Evolutionary conservation across 2,888 invertebrate genomes (phyloP).

Genomic region (Venustoraphidia nigricollis): DNA sequence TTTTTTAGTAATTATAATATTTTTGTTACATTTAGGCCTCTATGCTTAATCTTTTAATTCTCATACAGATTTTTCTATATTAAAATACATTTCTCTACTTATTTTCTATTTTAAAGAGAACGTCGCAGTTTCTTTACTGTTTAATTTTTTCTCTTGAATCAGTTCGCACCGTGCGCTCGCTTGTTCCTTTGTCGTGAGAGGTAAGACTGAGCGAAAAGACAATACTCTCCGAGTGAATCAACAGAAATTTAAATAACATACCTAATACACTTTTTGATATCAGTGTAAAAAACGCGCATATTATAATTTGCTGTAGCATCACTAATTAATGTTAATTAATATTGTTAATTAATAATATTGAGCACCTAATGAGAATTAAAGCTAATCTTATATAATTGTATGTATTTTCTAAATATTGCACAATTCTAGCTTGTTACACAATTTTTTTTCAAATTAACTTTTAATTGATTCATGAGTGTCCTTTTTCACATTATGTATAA

Average conservation of each 20-base stretch:
- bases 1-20: slow-evolving; percentile 1
- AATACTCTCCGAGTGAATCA: slow-evolving; percentile 2
- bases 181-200: no score
- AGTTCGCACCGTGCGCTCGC: no score
- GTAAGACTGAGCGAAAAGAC: no score
- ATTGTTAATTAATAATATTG: slow-evolving; percentile 22
- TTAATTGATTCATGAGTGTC: background rate
- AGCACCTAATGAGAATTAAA: slow-evolving; percentile 31
- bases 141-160: no score
- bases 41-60: slow-evolving; percentile 6
- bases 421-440: slow-evolving; percentile 16
- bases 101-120: slow-evolving; percentile 5
- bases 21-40: slow-evolving; percentile 11
- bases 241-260: background rate
- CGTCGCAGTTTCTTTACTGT: background rate
- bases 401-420: slow-evolving; percentile 28
- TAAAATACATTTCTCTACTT: slow-evolving; percentile 12
- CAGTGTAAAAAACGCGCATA: slow-evolving; percentile 6
- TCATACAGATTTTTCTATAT: slow-evolving; percentile 8
- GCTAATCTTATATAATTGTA: slow-evolving; percentile 27
- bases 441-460: slow-evolving; percentile 4
- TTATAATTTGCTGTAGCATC: slow-evolving; percentile 7
- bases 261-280: slow-evolving; percentile 6
- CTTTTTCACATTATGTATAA: background rate
- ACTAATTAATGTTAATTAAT: slow-evolving; percentile 8